These are phyloP conservation scores for Gymnosoma rotundatum DNA, from an alignment of 2,888 invertebrate species.

Conservation along the genomic window DNA sequence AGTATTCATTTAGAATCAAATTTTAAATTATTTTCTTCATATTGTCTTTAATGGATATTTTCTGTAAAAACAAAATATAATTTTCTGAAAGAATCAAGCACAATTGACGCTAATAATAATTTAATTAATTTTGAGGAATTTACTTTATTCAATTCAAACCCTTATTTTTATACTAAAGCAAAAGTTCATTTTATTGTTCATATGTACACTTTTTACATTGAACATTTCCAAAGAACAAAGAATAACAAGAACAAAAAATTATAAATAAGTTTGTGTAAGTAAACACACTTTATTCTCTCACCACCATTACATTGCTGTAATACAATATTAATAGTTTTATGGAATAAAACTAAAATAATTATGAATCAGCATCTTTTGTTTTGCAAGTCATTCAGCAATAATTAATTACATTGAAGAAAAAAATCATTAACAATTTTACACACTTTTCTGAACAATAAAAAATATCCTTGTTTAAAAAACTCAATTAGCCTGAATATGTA, in stretches of 20 bases:
- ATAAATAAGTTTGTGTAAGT: neutral
- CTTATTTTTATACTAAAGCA: no score
- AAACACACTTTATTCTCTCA: neutral
- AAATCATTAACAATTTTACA: constrained; percentile 14
- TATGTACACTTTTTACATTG: neutral
- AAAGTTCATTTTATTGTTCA: no score
- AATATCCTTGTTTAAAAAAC: neutral
- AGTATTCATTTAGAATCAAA: no score
- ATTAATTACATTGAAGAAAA: constrained; percentile 39
- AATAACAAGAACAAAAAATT: no score
- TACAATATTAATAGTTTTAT: constrained; percentile 43
- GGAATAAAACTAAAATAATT: constrained; percentile 55
- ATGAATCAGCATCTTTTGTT: constrained; percentile 60
- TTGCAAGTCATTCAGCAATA: constrained; percentile 57
- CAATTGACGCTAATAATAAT: no score
- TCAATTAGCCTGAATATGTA: constrained; percentile 30
- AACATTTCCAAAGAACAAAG: no score
- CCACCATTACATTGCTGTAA: constrained; percentile 7
- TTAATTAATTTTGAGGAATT: no score
- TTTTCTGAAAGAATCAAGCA: no score
- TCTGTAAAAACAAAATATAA: no score
- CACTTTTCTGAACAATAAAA: neutral
- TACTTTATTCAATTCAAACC: no score
- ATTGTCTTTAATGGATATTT: no score
- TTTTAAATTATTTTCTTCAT: no score